A percentile compares a stretch with the other conserved stretches of the same genome.
Evolutionary conservation across 2,797 vertebrate genomes (phyloP).

Genomic region (Rhadinocentrus ornatus): DNA sequence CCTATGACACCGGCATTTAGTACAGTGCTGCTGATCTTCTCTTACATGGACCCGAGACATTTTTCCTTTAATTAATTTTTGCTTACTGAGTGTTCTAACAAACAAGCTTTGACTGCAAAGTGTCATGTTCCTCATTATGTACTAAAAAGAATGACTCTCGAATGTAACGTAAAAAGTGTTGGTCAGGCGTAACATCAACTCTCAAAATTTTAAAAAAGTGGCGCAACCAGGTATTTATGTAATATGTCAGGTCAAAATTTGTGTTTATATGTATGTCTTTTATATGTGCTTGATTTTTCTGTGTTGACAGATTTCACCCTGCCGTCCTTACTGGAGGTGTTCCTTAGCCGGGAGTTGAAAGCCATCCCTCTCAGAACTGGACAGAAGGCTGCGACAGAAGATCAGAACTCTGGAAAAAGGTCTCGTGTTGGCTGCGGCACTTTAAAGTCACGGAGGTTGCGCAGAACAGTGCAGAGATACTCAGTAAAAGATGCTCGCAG

Average conservation of each 20-base stretch:
- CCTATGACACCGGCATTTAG: conserved; percentile 76
- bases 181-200: not conserved
- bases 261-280: not conserved
- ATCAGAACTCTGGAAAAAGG: conserved; percentile 78
- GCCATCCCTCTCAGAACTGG: conserved; percentile 77
- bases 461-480: conserved; percentile 87
- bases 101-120: conserved; percentile 20
- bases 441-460: conserved; percentile 84
- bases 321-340: conserved; percentile 84
- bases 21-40: conserved; percentile 71
- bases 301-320: conserved; percentile 88
- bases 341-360: conserved; percentile 87
- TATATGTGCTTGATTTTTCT: conserved; percentile 24
- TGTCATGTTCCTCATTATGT: conserved; percentile 1
- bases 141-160: not conserved
- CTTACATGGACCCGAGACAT: conserved; percentile 78
- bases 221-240: not conserved
- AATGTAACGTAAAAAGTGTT: not conserved
- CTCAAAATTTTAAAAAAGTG: conserved; percentile 6
- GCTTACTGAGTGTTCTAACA: conserved; percentile 44
- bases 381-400: conserved; percentile 84
- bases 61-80: conserved; percentile 80
- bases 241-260: not conserved
- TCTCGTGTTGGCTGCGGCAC: conserved; percentile 72
- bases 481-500: conserved; percentile 90